Evolutionary conservation across 2,797 vertebrate species (phyloP).

Genomic region (Nannoperca australis): DNA sequence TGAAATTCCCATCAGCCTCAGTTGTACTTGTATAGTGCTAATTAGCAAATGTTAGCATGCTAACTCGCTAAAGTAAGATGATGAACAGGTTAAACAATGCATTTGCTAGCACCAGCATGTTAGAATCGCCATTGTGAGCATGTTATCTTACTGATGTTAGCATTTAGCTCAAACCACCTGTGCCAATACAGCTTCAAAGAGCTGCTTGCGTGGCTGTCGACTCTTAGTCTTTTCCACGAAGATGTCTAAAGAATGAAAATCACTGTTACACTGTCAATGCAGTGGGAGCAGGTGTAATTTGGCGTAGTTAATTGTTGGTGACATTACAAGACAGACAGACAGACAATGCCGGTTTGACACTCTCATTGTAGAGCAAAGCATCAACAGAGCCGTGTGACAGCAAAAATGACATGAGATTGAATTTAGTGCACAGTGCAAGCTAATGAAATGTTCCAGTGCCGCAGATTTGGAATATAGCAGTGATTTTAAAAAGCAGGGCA

Average conservation of each 20-base stretch:
- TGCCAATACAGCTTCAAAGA: not conserved
- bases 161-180: not conserved
- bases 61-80: not conserved
- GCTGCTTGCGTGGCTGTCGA: not conserved
- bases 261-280: not conserved
- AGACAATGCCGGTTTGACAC: conserved; percentile 30
- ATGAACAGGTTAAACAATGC: not conserved
- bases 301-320: conserved; percentile 20
- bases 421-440: conserved; percentile 3
- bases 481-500: not conserved
- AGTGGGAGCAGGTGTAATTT: not conserved
- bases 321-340: conserved; percentile 23
- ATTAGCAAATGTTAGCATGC: not conserved
- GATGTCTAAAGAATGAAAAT: not conserved
- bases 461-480: not conserved
- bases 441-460: conserved; percentile 11
- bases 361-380: conserved; percentile 17
- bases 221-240: not conserved
- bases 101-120: not conserved
- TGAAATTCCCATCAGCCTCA: not conserved
- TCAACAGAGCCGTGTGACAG: conserved; percentile 11
- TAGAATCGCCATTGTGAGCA: not conserved
- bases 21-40: not conserved
- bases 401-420: conserved; percentile 5
- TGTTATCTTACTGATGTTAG: not conserved